Conservation (phyloP, 2,113 vertebrate species). For the Ciconia maguari region DNA sequence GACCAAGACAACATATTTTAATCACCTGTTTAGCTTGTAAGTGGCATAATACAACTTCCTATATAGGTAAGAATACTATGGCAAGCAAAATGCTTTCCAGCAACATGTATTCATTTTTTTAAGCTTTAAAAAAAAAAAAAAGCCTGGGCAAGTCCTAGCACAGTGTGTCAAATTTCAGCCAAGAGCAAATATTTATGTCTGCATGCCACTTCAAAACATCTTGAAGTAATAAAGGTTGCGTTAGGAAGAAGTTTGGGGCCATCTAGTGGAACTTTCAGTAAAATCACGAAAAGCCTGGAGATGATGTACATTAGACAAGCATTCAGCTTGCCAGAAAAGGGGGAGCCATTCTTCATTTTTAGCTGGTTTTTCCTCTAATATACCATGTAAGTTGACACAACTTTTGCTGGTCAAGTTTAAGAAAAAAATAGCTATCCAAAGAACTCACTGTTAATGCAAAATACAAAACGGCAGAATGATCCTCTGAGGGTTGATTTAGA, state of each 20-base stretch:
- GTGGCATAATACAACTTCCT: neutral
- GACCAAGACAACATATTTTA: neutral
- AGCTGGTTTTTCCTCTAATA: neutral
- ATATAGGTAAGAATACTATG: neutral
- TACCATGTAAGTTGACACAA: neutral
- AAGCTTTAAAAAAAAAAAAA: neutral
- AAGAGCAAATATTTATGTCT: conserved; percentile 57
- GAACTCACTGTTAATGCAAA: neutral
- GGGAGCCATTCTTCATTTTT: accelerated
- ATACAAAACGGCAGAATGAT: neutral
- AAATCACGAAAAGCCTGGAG: neutral
- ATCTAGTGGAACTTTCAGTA: conserved; percentile 59
- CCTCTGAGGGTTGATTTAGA: neutral
- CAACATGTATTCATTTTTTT: neutral
- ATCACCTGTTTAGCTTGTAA: neutral
- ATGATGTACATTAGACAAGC: accelerated
- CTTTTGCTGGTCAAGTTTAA: neutral
- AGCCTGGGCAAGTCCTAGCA: neutral
- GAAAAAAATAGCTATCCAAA: neutral
- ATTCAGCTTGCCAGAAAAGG: neutral
- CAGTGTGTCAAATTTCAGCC: conserved; percentile 20
- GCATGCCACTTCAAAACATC: neutral
- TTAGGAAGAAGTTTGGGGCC: conserved; percentile 62
- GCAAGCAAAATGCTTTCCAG: neutral
- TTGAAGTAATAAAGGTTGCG: neutral